Evolutionary conservation across 1,140 invertebrate species (phyloP).

Genomic region (Drosophila nasuta): DNA sequence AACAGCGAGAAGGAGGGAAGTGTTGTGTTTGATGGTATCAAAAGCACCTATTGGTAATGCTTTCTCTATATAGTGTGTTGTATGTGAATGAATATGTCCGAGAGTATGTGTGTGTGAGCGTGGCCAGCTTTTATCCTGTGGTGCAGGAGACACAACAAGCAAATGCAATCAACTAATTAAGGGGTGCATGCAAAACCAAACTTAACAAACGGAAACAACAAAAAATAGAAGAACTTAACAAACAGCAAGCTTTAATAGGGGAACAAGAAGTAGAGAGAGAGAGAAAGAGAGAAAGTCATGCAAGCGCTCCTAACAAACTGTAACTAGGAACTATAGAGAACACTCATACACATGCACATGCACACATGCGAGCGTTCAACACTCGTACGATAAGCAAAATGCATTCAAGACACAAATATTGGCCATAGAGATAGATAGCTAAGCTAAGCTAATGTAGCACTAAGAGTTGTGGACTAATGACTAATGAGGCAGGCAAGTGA

Average conservation of each 20-base stretch:
- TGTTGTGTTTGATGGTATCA: not conserved
- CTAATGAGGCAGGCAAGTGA: slow-evolving; percentile 66
- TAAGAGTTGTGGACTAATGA: not conserved
- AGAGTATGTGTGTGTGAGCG: slow-evolving; percentile 17
- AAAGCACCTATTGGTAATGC: slow-evolving; percentile 16
- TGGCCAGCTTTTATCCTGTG: slow-evolving; percentile 36
- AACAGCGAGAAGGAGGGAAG: not conserved
- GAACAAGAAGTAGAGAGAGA: not conserved
- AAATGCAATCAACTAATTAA: slow-evolving; percentile 79
- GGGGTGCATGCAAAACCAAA: slow-evolving; percentile 60
- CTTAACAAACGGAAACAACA: slow-evolving; percentile 28
- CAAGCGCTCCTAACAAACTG: slow-evolving; percentile 33
- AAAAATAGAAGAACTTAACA: not conserved
- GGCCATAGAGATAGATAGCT: slow-evolving; percentile 22
- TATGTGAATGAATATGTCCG: not conserved
- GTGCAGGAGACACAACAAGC: slow-evolving; percentile 44
- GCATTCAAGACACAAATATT: slow-evolving; percentile 37
- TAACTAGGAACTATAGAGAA: not conserved
- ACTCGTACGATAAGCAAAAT: not conserved
- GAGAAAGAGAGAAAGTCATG: slow-evolving; percentile 24
- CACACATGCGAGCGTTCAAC: slow-evolving; percentile 21
- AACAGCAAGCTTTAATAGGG: slow-evolving; percentile 9
- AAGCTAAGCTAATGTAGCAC: not conserved
- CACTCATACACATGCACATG: slow-evolving; percentile 35
- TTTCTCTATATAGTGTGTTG: slow-evolving; percentile 7